These are phyloP conservation scores for Taxidea taxus DNA, from an alignment of 2,113 vertebrate species.

Conservation along the genomic window DNA sequence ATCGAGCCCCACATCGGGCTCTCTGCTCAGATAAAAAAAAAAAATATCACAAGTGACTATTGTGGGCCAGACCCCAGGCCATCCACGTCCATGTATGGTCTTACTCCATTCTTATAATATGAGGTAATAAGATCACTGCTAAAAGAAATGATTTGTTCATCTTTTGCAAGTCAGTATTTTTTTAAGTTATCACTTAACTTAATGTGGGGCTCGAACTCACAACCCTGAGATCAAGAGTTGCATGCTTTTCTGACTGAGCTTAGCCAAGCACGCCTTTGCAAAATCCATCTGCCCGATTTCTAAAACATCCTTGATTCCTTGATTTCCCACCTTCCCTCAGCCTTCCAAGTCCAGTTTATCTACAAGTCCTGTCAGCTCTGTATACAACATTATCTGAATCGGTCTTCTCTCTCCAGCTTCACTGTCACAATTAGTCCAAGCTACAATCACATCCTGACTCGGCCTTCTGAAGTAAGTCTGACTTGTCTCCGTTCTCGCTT, in stretches of 20 bases:
- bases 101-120: background rate
- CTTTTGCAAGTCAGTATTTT: background rate
- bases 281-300: background rate
- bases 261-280: background rate
- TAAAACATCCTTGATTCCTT: background rate
- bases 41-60: background rate
- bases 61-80: background rate
- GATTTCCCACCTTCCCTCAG: background rate
- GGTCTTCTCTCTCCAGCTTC: background rate
- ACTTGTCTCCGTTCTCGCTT: background rate
- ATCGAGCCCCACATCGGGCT: too few species aligned
- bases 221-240: background rate
- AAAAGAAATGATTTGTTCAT: background rate
- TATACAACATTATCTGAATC: slow-evolving; percentile 1
- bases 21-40: too few species aligned
- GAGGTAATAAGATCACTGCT: background rate
- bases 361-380: background rate
- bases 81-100: background rate
- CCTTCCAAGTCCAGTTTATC: background rate
- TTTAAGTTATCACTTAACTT: background rate
- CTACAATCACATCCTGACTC: background rate
- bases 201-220: background rate
- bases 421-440: background rate
- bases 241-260: background rate
- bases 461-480: background rate